Percentiles rank a stretch among this genome's conserved stretches.
phyloP scores from a whole-genome alignment of 2,888 invertebrate species.

The Lordiphosa andalusiaca region DNA sequence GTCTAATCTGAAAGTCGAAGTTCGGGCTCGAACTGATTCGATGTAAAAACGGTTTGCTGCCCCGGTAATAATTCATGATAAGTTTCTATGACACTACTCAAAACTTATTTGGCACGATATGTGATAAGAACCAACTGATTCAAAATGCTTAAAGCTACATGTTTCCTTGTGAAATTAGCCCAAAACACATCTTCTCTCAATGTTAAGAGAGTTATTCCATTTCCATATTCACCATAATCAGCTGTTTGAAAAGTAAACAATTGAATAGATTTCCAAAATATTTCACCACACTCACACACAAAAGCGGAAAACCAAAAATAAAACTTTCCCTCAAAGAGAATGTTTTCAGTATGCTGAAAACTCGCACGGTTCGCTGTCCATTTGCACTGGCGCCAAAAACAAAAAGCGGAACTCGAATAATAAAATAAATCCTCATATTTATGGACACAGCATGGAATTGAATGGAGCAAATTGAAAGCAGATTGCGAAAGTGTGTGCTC shows the following conservation, averaged over 20 bases:
- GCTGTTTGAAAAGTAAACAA: slow-evolving; percentile 11
- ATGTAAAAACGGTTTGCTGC: too few relatives aligned
- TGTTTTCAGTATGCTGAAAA: slow-evolving; percentile 11
- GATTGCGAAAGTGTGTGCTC: slow-evolving; percentile 11
- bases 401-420: too few relatives aligned
- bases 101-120: too few relatives aligned
- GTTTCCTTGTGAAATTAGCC: too few relatives aligned
- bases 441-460: slow-evolving; percentile 29
- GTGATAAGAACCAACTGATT: too few relatives aligned
- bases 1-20: too few relatives aligned
- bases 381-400: background rate
- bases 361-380: slow-evolving; percentile 6
- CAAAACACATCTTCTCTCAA: too few relatives aligned
- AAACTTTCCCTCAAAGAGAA: slow-evolving; percentile 22
- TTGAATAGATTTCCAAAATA: slow-evolving; percentile 54
- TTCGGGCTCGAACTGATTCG: too few relatives aligned
- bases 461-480: slow-evolving; percentile 27
- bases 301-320: slow-evolving; percentile 36
- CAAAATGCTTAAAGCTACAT: too few relatives aligned
- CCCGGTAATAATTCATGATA: too few relatives aligned
- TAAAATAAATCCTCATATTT: slow-evolving; percentile 3
- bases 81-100: too few relatives aligned
- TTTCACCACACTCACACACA: slow-evolving; percentile 20
- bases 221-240: slow-evolving; percentile 8
- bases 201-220: slow-evolving; percentile 6